Base-by-base conservation (phyloP, 2,888 invertebrate species). In the Unio delphinus region DNA sequence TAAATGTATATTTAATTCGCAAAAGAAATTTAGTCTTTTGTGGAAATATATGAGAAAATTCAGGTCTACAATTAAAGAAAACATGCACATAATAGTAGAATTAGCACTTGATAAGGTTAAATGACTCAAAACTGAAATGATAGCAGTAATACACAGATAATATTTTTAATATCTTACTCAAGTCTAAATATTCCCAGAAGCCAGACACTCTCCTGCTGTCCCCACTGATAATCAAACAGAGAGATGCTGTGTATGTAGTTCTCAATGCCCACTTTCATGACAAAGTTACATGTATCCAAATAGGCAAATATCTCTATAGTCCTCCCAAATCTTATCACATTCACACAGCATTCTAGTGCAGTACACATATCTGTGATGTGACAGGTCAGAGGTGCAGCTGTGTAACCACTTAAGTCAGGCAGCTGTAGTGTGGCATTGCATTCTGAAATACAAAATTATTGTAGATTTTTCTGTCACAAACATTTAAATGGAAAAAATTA, bases 211-310 rank as follows among this genome's bases (percentile, higher is more conserved):
- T 17, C 54, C 23, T 3, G 45, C 65, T 5, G 57, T 58, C 72
- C 72, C 70, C 70, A 72, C 20, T 67, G 57, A 66, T 72, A 67
- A 20, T 28, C 61, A 18, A 70, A 72, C 18, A 72, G 30, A 20
- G 65, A 34, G 15, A 60, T 7, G 4, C 58, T 72, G 28, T 54
- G 72, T 26, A 55, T 64, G 15, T 65, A 54, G 28, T 73, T 72
- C 55, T 72, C 72, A 55, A 72, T 57, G 17, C 66, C 65, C 6
- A 61, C 64, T 18, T 59, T 55, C 18, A 72, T 58, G 23, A 61
- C 30, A 28, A 64, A 64, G 23, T 70, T 60, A 56, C 72, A 72
- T 20, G 72, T 61, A 56, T 72, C 72, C 23, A 72, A 34, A 55
- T 72, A 45, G 34, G 65, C 45, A 26, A 34, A 58, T 18, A 65